Evolutionary conservation across 2,113 vertebrate genomes (phyloP).

Genomic region (Silurus glanis): DNA sequence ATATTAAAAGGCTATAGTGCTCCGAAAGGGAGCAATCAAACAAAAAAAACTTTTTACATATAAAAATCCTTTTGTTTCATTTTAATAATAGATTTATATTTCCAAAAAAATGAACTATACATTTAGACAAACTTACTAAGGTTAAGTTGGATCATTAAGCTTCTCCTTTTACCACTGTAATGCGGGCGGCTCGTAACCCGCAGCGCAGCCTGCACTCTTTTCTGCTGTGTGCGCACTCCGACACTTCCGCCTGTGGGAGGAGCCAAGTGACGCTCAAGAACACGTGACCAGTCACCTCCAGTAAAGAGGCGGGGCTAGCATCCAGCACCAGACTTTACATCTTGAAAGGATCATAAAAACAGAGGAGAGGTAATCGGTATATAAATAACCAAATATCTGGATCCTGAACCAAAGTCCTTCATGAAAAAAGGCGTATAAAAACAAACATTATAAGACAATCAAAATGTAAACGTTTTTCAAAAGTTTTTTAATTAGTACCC

Average conservation of each 20-base stretch:
- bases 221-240: slow-evolving; percentile 30
- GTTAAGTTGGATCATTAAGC: neutral
- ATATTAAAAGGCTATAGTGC: slow-evolving; percentile 59
- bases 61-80: slow-evolving; percentile 35
- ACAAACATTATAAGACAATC: neutral
- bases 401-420: neutral
- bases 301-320: neutral
- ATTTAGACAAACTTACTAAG: neutral
- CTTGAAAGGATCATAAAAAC: neutral
- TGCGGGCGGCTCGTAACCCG: neutral
- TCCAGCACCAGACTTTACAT: neutral
- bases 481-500: neutral
- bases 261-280: slow-evolving; percentile 60
- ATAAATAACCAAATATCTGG: neutral
- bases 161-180: neutral
- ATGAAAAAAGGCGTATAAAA: neutral
- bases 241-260: slow-evolving; percentile 65
- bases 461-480: too few relatives aligned
- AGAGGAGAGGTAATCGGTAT: neutral
- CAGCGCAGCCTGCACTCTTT: neutral
- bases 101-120: neutral
- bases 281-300: slow-evolving; percentile 28
- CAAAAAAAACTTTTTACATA: slow-evolving; percentile 21
- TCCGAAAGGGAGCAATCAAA: slow-evolving; percentile 60
- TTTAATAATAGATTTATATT: neutral